These are phyloP conservation scores for Apantesis nais DNA, from an alignment of 2,888 invertebrate species.

Conservation along the genomic window DNA sequence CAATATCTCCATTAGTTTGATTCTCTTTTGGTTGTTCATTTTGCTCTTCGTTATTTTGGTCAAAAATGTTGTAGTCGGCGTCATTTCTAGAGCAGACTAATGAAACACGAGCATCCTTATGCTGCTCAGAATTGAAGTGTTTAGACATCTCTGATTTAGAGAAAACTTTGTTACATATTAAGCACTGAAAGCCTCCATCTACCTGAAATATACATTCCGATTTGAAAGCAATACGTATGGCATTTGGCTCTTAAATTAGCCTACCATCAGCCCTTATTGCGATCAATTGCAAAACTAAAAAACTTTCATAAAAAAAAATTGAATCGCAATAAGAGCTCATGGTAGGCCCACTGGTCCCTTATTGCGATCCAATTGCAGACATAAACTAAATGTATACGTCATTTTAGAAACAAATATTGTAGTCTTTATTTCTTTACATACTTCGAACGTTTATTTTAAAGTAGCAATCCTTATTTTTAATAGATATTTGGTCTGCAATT, in stretches of 20 bases:
- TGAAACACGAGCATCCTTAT: not conserved
- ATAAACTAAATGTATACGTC: too few relatives aligned
- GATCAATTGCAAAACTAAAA: too few relatives aligned
- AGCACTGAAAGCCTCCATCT: slow-evolving; percentile 13
- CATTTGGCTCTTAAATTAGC: not conserved
- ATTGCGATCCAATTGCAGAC: too few relatives aligned
- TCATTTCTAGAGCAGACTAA: not conserved
- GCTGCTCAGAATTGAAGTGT: slow-evolving; percentile 8
- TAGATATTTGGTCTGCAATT: too few relatives aligned
- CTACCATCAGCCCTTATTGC: too few relatives aligned
- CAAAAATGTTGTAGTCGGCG: not conserved
- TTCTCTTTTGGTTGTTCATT: not conserved
- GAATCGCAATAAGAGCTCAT: too few relatives aligned
- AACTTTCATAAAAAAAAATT: too few relatives aligned
- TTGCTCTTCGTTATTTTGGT: not conserved
- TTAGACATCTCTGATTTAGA: not conserved
- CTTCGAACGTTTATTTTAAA: too few relatives aligned
- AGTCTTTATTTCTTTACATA: too few relatives aligned
- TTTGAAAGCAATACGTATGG: not conserved
- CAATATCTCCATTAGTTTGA: not conserved
- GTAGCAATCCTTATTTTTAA: too few relatives aligned
- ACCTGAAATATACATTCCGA: slow-evolving; percentile 10
- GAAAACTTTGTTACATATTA: slow-evolving; percentile 14
- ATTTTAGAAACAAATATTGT: too few relatives aligned
- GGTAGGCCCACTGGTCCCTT: too few relatives aligned